Evolutionary conservation across 2,797 vertebrate species (phyloP), one percentile per base, ranked within the genome.

Genomic region (Limosa lapponica): DNA sequence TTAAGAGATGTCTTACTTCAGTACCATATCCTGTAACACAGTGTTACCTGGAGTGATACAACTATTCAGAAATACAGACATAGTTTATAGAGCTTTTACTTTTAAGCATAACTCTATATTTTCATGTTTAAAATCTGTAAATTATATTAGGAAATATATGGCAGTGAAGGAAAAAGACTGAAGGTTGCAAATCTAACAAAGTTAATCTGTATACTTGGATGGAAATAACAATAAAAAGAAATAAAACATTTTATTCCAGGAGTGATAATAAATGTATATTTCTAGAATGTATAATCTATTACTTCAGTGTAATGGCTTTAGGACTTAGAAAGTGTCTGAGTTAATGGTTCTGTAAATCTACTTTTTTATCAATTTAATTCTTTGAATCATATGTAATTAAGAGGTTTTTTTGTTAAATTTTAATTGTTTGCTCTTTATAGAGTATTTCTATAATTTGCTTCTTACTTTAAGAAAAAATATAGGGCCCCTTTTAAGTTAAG

Each of bases 61-160:
- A n/a, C 62, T 93, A 48, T 94, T 96, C 58, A 91, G 75, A 97
- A 97, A 89, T 70, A 87, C 18, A 87, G 48, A 54, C 34, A 75
- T 6, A n/a, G 27, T 91, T 52, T 94, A 48, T 44, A 46, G 39
- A 95, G 44, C 37, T 79, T 92, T 92, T 58, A 77, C 27, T 95
- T 97, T 95, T 89, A 96, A 74, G 41, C 20, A 89, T 83, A 51
- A 37, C 75, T 86, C 62, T 83, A 27, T 41, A 52, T 90, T 96
- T 92, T 51, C 34, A 23, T 71, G 28, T 84, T 97, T 96, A 88
- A 95, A 95, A 86, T 70, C 61, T 55, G 34, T 73, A 91, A 90
- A 91, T 3, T 24, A 32, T 89, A 89, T 94, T 10, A 91, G 67
- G 64, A 97, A 96, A 95, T 92, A 82, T 19, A 67, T 65, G 87